Evolutionary conservation across 2,797 vertebrate species (phyloP).

Genomic region (Cetoscarus ocellatus): DNA sequence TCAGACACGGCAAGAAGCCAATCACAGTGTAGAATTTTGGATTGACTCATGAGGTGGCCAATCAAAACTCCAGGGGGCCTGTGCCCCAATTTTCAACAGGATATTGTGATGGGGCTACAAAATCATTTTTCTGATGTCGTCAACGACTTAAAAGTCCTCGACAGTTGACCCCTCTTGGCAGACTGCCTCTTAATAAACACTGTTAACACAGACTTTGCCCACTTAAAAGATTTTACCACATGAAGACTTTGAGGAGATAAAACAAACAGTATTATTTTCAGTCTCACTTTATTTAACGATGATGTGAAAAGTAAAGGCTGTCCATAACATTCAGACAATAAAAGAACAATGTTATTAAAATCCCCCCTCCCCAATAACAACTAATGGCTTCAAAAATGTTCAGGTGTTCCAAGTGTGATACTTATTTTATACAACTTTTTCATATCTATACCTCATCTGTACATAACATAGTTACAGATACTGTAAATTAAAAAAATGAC

Average conservation of each 20-base stretch:
- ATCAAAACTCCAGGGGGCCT: no score
- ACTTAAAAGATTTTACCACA: not conserved
- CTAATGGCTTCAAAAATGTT: constrained; percentile 80
- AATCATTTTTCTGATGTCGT: no score
- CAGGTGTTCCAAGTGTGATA: constrained; percentile 82
- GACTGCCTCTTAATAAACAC: not conserved
- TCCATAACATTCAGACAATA: constrained; percentile 85
- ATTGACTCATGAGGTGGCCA: no score
- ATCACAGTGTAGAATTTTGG: no score
- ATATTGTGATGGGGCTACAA: no score
- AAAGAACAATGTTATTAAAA: constrained; percentile 77
- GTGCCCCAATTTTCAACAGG: no score
- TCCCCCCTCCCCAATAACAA: constrained; percentile 65
- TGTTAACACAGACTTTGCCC: not conserved
- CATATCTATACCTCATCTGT: constrained; percentile 83
- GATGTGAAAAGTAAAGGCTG: constrained; percentile 86
- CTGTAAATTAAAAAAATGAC: constrained; percentile 83
- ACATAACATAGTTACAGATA: constrained; percentile 88
- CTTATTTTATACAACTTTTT: constrained; percentile 84
- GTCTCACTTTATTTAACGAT: constrained; percentile 86
- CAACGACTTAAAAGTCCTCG: not conserved
- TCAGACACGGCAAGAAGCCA: no score
- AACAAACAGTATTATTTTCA: constrained; percentile 70
- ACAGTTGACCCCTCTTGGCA: not conserved
- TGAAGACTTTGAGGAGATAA: constrained; percentile 25